Evolutionary conservation across 2,113 vertebrate genomes (phyloP).

Genomic region (Merops nubicus): DNA sequence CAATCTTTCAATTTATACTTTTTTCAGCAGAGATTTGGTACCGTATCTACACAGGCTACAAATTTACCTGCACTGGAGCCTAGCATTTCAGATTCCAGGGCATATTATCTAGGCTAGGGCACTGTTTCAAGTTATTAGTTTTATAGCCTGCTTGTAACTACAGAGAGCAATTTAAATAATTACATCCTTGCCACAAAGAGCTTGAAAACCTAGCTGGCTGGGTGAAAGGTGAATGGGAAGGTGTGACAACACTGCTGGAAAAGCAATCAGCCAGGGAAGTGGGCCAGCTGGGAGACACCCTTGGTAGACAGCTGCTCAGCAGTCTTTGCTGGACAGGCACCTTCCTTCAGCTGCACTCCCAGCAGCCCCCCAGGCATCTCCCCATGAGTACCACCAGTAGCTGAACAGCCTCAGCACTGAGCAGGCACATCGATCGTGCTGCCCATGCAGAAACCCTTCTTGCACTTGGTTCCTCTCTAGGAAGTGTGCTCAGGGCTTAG

Average conservation of each 20-base stretch:
- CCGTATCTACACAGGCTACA: background rate
- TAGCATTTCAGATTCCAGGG: background rate
- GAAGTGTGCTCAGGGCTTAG: background rate
- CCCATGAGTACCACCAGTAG: background rate
- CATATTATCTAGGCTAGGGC: background rate
- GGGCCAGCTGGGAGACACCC: background rate
- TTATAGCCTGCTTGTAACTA: constrained; percentile 33
- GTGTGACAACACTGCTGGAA: background rate
- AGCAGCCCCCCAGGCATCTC: background rate
- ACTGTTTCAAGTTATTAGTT: constrained; percentile 30
- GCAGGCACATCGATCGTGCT: accelerated
- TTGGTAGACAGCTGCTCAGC: background rate
- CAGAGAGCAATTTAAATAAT: constrained; percentile 50
- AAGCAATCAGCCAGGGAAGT: background rate
- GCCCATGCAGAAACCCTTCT: background rate
- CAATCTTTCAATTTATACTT: no score
- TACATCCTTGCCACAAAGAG: background rate
- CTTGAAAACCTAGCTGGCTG: background rate
- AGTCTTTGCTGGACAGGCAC: background rate
- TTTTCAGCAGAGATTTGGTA: background rate
- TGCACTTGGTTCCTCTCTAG: background rate
- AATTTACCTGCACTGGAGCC: background rate
- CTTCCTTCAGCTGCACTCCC: accelerated
- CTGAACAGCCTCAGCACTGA: background rate
- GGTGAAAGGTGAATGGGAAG: background rate